phyloP scores from a whole-genome alignment of 2,888 invertebrate species.

The Orgyia antiqua region DNA sequence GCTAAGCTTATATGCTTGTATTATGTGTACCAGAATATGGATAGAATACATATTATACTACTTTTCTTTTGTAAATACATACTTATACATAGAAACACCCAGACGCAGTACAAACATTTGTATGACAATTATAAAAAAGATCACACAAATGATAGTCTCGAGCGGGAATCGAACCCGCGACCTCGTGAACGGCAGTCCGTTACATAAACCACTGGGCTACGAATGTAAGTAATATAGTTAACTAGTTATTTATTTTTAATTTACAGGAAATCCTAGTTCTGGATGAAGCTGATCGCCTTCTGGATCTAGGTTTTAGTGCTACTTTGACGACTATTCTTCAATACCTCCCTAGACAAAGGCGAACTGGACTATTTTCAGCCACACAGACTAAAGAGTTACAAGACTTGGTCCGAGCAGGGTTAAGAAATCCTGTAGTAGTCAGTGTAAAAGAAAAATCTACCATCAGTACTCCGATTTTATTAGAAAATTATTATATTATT shows the following conservation, averaged over 20 bases:
- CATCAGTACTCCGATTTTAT: conserved; percentile 83
- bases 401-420: conserved; percentile 93
- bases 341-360: conserved; percentile 93
- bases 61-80: too few relatives aligned
- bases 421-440: conserved; percentile 94
- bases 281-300: conserved; percentile 97
- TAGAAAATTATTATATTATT: conserved; percentile 89
- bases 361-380: conserved; percentile 99
- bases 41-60: too few relatives aligned
- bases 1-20: too few relatives aligned
- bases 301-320: conserved; percentile 94
- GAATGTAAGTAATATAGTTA: too few relatives aligned
- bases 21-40: too few relatives aligned
- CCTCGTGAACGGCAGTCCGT: too few relatives aligned
- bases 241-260: not conserved
- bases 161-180: too few relatives aligned
- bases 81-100: too few relatives aligned
- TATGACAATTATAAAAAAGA: too few relatives aligned
- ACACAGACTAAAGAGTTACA: conserved; percentile 97
- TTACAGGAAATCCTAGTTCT: conserved; percentile 91
- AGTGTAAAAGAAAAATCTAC: conserved; percentile 92
- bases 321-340: conserved; percentile 92
- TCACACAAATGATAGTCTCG: too few relatives aligned
- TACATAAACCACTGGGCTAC: too few relatives aligned
- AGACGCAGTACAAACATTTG: too few relatives aligned